These are phyloP conservation scores for Neocrepidodera transversa DNA, from an alignment of 2,888 invertebrate genomes.

Conservation along the genomic window DNA sequence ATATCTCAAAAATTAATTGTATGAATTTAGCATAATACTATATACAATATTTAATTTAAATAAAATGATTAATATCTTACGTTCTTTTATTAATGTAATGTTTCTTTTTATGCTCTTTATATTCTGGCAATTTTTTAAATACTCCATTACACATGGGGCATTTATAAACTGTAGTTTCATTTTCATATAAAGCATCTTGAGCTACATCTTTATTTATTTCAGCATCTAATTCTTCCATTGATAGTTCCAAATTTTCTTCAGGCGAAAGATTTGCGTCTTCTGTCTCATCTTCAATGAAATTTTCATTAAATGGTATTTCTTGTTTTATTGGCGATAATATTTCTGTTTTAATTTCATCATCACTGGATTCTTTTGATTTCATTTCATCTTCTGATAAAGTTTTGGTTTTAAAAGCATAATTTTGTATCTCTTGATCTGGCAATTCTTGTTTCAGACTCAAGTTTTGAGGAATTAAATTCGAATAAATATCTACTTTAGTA, in stretches of 20 bases:
- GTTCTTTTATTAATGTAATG: conserved; percentile 49
- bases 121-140: conserved; percentile 43
- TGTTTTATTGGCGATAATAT: neutral
- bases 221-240: neutral
- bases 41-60: too few species aligned
- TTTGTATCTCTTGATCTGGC: neutral
- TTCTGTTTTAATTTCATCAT: too few species aligned
- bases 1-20: too few species aligned
- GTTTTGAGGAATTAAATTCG: too few species aligned
- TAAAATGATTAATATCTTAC: conserved; percentile 13
- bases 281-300: neutral
- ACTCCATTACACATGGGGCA: conserved; percentile 45
- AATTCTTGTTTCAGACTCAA: neutral
- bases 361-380: too few species aligned
- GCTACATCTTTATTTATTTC: neutral
- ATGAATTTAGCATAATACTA: too few species aligned
- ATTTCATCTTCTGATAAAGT: too few species aligned
- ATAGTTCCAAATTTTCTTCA: neutral
- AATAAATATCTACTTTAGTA: too few species aligned
- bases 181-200: conserved; percentile 2
- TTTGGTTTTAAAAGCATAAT: neutral
- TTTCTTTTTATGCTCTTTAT: conserved; percentile 44
- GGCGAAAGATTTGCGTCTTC: neutral
- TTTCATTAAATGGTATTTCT: neutral
- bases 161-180: conserved; percentile 41